These are phyloP conservation scores for Corythornis cristatus DNA, from an alignment of 2,113 vertebrate species.

Conservation along the genomic window DNA sequence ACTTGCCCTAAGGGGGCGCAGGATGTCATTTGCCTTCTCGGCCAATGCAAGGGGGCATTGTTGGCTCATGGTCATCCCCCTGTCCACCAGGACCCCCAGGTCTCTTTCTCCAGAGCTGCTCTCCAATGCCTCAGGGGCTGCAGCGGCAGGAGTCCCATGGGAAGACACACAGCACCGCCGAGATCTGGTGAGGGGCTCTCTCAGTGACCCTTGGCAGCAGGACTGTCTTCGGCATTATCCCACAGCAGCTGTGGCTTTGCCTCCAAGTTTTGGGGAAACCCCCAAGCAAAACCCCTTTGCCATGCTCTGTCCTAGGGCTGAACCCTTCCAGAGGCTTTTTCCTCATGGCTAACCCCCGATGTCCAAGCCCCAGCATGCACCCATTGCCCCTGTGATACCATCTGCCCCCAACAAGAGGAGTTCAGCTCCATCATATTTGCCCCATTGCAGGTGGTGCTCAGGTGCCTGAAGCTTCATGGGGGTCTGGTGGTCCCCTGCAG, in stretches of 20 bases:
- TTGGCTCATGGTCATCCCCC: too few relatives aligned
- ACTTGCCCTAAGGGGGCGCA: too few relatives aligned
- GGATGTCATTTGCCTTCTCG: too few relatives aligned
- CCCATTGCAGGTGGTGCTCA: accelerated
- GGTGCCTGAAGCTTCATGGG: neutral
- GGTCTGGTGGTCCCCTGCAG: neutral
- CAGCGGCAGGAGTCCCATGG: neutral
- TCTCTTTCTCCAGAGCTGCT: too few relatives aligned
- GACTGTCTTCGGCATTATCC: neutral
- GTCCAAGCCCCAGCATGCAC: accelerated
- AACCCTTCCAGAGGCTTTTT: neutral
- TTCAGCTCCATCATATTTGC: neutral
- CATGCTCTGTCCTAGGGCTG: neutral
- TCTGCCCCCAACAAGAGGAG: neutral
- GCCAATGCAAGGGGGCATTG: too few relatives aligned
- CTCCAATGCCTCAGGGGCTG: neutral
- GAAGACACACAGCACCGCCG: too few relatives aligned
- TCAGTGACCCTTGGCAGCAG: neutral
- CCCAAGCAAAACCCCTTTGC: neutral
- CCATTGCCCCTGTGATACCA: accelerated
- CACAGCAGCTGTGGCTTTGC: neutral
- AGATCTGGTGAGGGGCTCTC: neutral
- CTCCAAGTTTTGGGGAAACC: neutral
- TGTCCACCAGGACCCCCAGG: too few relatives aligned
- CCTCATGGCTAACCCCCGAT: neutral